Base-by-base conservation (phyloP, 2,888 invertebrate species). In the Watsonalla binaria region DNA sequence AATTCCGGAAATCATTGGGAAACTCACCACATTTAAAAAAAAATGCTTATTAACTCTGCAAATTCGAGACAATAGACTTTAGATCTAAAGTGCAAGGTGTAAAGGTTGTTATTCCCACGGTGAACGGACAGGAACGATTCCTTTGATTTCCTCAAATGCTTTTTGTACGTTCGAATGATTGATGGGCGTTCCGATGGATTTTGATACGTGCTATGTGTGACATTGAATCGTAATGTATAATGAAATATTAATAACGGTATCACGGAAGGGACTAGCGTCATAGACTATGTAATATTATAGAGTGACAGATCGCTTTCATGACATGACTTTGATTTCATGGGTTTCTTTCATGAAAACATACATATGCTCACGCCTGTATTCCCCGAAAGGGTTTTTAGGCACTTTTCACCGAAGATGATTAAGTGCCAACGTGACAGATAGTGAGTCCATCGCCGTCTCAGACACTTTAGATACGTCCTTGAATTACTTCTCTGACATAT, bases 11-110 rank as follows among this genome's bases (percentile, higher is more conserved):
- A 37, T 37, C 37, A 49, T 39, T 49, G 37, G 37, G 46, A 59
- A n/a, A n/a, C n/a, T n/a, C n/a, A n/a, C n/a, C n/a, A 42, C 49
- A 50, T 46, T 45, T 49, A 13, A 24, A 37, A 50, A 59, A 57
- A 57, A 56, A 52, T 51, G 35, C 54, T 62, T 50, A 61, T 57
- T 58, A 54, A 53, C 6, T 8, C 14, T 5, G 6, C 39, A 8
- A 47, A 34, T n/a, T n/a, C 11, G 11, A 46, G 37, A 49, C 49
- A 49, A 39, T 49, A 37, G 39, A 49, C 7, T 49, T 49, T 49
- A 37, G 9, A 49, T 49, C 39, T 8, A 37, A 49, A 15, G 14
- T 14, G 15, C 15, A 14, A 37, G 6, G 0, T 4, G 15, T n/a
- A 49, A 14, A 49, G 49, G 49, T 49, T 37, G 14, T n/a, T 37